Evolutionary conservation across 1,140 invertebrate genomes (phyloP).

Genomic region (Ctenoplectra terminalis): DNA sequence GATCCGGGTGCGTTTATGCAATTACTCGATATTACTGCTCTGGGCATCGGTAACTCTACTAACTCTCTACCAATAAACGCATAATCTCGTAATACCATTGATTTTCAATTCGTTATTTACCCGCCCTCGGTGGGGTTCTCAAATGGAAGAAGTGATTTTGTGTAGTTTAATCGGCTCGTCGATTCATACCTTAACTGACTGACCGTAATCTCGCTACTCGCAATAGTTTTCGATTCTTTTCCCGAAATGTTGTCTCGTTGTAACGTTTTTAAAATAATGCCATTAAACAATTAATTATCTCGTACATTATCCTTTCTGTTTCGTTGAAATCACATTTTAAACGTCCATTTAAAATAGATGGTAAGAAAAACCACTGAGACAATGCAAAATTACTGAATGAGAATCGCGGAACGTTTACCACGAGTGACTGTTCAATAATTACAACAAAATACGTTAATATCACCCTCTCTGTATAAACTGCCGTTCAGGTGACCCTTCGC

Average conservation of each 20-base stretch:
- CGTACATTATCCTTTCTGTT: neutral
- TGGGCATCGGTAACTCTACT: slow-evolving; percentile 70
- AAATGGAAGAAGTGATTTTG: slow-evolving; percentile 71
- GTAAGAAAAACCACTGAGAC: slow-evolving; percentile 11
- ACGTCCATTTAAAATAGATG: neutral
- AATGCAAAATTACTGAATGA: slow-evolving; percentile 57
- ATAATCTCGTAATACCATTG: slow-evolving; percentile 75
- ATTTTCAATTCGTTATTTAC: slow-evolving; percentile 75
- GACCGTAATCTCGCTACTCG: slow-evolving; percentile 37
- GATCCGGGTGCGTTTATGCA: slow-evolving; percentile 71
- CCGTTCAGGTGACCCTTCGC: slow-evolving; percentile 61
- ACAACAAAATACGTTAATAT: slow-evolving; percentile 72
- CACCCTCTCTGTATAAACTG: slow-evolving; percentile 59
- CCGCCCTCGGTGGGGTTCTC: slow-evolving; percentile 65
- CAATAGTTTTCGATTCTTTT: neutral
- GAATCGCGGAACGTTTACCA: slow-evolving; percentile 60
- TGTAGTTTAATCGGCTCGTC: slow-evolving; percentile 63
- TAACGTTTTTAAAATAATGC: too few relatives aligned
- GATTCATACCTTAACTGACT: slow-evolving; percentile 51
- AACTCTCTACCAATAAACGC: slow-evolving; percentile 72
- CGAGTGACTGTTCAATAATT: slow-evolving; percentile 65
- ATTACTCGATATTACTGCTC: slow-evolving; percentile 75
- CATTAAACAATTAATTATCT: neutral
- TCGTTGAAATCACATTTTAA: too few relatives aligned
- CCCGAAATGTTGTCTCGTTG: neutral